Evolutionary conservation across 1,140 invertebrate species (phyloP).

Genomic region (Lamellibrachia luymesi): DNA sequence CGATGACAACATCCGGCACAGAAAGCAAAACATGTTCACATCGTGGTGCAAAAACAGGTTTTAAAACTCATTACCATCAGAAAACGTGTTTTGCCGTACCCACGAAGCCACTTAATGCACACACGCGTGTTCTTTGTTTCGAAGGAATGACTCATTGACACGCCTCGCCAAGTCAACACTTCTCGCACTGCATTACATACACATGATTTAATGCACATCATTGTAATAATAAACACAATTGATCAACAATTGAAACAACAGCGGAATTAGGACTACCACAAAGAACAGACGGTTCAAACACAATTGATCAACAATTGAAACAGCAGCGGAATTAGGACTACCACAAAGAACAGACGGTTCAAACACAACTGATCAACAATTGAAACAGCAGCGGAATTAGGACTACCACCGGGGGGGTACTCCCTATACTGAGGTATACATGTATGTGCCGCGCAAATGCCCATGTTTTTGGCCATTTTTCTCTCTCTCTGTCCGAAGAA

Average conservation of each 20-base stretch:
- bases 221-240: not conserved
- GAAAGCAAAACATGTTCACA: not conserved
- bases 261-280: not conserved
- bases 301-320: not conserved
- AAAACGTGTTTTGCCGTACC: not conserved
- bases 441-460: too few species aligned
- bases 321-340: too few species aligned
- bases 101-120: too few species aligned
- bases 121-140: not conserved
- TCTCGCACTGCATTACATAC: not conserved
- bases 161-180: not conserved
- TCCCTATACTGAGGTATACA: too few species aligned
- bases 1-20: too few species aligned
- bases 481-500: too few species aligned
- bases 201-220: not conserved
- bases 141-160: not conserved
- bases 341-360: not conserved
- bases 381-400: too few species aligned
- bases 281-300: not conserved
- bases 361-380: not conserved
- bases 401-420: too few species aligned
- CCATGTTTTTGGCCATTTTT: too few species aligned
- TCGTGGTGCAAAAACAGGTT: not conserved
- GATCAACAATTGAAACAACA: too few species aligned
- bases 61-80: not conserved